phyloP scores from a whole-genome alignment of 1,140 invertebrate species.

The Lineus longissimus region DNA sequence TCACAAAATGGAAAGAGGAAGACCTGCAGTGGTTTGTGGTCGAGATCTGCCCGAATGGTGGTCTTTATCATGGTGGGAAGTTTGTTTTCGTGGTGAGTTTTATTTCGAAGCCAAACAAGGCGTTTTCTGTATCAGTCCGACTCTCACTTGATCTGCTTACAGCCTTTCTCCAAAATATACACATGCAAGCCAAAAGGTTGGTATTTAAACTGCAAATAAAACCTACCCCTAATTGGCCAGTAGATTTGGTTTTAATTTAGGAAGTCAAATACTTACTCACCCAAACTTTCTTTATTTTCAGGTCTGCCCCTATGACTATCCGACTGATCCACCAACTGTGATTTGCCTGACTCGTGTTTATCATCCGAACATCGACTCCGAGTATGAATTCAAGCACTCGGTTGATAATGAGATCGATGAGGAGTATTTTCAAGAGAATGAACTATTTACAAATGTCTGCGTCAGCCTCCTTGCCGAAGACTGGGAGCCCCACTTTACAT shows the following conservation, averaged over 20 bases:
- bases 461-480: neutral
- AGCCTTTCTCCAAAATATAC: too few species aligned
- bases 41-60: neutral
- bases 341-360: neutral
- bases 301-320: neutral
- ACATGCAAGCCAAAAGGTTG: too few species aligned
- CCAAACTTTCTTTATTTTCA: neutral
- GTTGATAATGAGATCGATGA: neutral
- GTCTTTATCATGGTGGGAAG: neutral
- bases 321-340: neutral
- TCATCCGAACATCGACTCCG: constrained; percentile 4
- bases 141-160: too few species aligned
- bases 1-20: neutral
- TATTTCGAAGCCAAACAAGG: too few species aligned
- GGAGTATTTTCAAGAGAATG: too few species aligned
- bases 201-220: too few species aligned
- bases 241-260: too few species aligned
- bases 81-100: neutral
- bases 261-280: too few species aligned
- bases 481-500: neutral
- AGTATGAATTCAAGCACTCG: neutral
- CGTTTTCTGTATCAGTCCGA: too few species aligned
- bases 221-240: too few species aligned
- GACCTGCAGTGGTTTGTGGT: neutral
- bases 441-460: neutral